These are phyloP conservation scores for Tachina grossa DNA, from an alignment of 2,888 invertebrate genomes.

Conservation along the genomic window DNA sequence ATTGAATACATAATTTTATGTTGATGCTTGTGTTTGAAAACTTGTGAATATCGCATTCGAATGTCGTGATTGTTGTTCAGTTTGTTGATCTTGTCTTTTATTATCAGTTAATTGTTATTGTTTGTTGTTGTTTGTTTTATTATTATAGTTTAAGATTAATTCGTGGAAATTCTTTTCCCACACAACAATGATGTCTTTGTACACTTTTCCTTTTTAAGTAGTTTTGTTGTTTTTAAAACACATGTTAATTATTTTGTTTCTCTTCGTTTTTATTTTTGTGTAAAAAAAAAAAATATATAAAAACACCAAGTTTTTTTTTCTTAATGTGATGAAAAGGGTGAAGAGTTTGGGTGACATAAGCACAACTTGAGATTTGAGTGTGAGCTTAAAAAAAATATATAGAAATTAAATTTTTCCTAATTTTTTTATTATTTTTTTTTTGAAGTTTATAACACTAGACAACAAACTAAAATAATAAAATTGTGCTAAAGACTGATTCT, in stretches of 20 bases:
- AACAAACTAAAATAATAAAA: too few species aligned
- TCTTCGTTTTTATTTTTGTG: neutral
- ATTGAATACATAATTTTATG: conserved; percentile 45
- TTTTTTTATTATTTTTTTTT: too few species aligned
- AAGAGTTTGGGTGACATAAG: too few species aligned
- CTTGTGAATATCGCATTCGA: conserved; percentile 19
- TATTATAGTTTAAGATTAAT: conserved; percentile 55
- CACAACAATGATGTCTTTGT: conserved; percentile 57
- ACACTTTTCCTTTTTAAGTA: conserved; percentile 13
- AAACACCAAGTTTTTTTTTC: too few species aligned
- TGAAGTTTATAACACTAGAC: too few species aligned
- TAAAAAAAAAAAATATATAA: neutral
- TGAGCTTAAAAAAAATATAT: too few species aligned
- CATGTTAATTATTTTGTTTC: conserved; percentile 61
- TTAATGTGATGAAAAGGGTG: too few species aligned
- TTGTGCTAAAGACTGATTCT: too few species aligned
- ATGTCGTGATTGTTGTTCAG: conserved; percentile 59
- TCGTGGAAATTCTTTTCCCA: conserved; percentile 74
- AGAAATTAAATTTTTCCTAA: too few species aligned
- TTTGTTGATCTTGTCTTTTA: conserved; percentile 43
- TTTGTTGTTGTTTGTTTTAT: conserved; percentile 26
- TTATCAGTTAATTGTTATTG: conserved; percentile 42
- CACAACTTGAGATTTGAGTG: too few species aligned
- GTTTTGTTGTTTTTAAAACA: conserved; percentile 49
- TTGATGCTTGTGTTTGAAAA: conserved; percentile 3